phyloP scores from a whole-genome alignment of 2,888 invertebrate species.

The Tetragonula carbonaria region DNA sequence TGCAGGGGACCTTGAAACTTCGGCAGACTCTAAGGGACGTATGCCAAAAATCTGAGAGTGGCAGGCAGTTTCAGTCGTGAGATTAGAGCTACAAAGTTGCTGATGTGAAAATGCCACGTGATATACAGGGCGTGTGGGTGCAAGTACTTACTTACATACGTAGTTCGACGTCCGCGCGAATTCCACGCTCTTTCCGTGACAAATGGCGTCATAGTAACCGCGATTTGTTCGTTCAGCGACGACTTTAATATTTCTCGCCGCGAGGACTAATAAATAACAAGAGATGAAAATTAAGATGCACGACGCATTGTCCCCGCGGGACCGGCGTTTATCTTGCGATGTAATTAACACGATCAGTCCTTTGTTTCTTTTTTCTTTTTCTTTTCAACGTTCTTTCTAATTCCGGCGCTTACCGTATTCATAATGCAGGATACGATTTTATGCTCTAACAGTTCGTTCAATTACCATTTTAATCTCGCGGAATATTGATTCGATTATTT shows the following conservation, averaged over 20 bases:
- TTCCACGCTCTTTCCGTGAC: neutral
- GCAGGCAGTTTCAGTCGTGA: neutral
- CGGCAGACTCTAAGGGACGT: neutral
- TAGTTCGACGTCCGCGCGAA: neutral
- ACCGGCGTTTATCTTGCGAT: conserved; percentile 51
- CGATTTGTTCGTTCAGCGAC: conserved; percentile 40
- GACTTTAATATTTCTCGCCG: conserved; percentile 52
- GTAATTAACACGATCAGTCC: conserved; percentile 56
- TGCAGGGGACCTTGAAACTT: neutral
- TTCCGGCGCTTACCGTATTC: conserved; percentile 27
- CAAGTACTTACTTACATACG: neutral
- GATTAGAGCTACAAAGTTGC: neutral
- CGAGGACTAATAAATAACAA: conserved; percentile 44
- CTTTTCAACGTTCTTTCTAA: conserved; percentile 32
- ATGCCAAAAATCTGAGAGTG: neutral
- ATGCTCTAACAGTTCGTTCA: neutral
- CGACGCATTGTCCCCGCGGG: conserved; percentile 37
- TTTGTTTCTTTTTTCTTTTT: conserved; percentile 5
- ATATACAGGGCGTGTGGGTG: neutral
- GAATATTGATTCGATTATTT: conserved; percentile 4
- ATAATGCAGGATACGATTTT: conserved; percentile 26
- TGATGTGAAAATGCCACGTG: neutral
- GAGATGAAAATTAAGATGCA: conserved; percentile 65
- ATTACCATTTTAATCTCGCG: neutral
- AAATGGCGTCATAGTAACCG: neutral